Evolutionary conservation across 2,888 invertebrate species (phyloP).

Genomic region (Horisme vitalbata): DNA sequence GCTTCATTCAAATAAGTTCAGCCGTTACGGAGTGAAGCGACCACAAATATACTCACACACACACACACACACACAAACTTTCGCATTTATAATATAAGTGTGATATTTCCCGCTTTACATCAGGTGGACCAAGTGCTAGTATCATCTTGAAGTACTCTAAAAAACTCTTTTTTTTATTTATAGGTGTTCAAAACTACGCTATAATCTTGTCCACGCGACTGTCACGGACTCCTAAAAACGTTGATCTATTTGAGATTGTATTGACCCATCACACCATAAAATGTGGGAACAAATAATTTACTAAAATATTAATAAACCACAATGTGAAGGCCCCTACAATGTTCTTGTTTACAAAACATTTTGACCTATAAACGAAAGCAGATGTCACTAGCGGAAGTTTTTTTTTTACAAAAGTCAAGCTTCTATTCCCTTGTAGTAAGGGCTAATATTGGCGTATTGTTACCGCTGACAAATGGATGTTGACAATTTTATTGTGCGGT

Average conservation of each 20-base stretch:
- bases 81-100: too few species aligned
- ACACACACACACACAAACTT: too few species aligned
- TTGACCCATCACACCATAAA: slow-evolving; percentile 20
- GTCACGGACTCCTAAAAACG: too few species aligned
- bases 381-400: slow-evolving; percentile 58
- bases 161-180: too few species aligned
- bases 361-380: slow-evolving; percentile 73
- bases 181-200: background rate
- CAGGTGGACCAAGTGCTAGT: too few species aligned
- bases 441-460: slow-evolving; percentile 42
- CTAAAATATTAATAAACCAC: slow-evolving; percentile 39
- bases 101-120: too few species aligned
- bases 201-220: too few species aligned
- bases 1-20: too few species aligned
- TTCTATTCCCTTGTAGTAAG: slow-evolving; percentile 50
- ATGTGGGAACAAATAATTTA: slow-evolving; percentile 31
- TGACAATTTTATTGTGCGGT: slow-evolving; percentile 75
- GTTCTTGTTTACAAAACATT: slow-evolving; percentile 64
- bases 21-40: too few species aligned
- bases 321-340: slow-evolving; percentile 44
- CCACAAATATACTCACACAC: too few species aligned
- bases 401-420: slow-evolving; percentile 50
- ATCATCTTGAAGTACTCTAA: too few species aligned
- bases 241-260: background rate
- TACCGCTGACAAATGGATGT: slow-evolving; percentile 71